Evolutionary conservation across 2,797 vertebrate genomes (phyloP).

Genomic region (Tokudaia muenninki): DNA sequence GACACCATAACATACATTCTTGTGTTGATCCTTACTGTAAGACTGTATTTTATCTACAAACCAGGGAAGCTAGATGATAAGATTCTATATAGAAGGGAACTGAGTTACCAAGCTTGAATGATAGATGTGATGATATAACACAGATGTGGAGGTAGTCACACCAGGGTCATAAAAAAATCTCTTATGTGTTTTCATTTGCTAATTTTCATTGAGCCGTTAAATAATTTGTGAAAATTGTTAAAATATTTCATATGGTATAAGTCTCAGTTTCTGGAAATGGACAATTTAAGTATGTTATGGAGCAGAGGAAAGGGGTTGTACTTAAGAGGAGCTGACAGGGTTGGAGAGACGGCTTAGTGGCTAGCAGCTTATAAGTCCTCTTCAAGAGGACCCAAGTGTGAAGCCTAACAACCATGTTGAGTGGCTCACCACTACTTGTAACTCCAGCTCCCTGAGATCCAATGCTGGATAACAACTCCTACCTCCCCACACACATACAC

Average conservation of each 20-base stretch:
- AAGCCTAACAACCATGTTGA: background rate
- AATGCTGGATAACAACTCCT: background rate
- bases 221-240: constrained; percentile 35
- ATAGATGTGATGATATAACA: background rate
- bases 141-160: background rate
- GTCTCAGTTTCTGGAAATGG: background rate
- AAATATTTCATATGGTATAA: background rate
- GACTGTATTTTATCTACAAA: background rate
- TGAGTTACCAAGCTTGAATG: background rate
- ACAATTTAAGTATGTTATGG: background rate
- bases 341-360: background rate
- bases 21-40: background rate
- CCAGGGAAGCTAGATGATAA: background rate
- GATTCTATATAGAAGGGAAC: background rate
- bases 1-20: background rate
- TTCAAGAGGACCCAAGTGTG: background rate
- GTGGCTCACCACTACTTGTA: background rate
- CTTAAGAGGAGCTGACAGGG: background rate
- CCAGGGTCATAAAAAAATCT: background rate
- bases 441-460: background rate
- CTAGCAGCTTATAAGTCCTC: background rate
- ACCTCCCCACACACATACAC: too few species aligned
- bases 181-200: background rate
- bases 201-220: background rate
- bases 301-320: background rate